phyloP scores from a whole-genome alignment of 2,888 invertebrate species.

The Lapara coniferarum region DNA sequence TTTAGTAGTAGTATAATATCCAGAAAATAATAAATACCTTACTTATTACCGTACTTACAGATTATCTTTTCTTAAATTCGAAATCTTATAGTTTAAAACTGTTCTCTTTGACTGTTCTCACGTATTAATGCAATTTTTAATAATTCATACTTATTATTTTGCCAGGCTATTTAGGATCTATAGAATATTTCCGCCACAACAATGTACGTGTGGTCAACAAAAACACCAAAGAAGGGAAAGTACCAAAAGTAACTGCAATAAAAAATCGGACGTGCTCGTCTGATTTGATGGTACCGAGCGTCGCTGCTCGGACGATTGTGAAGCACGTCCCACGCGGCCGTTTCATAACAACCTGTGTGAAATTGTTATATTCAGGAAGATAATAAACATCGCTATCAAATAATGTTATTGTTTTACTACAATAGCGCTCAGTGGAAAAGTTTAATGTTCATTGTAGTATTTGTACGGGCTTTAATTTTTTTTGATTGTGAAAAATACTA shows the following conservation, averaged over 20 bases:
- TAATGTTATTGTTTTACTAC: slow-evolving; percentile 9
- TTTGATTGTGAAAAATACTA: not conserved
- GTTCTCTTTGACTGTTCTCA: too few relatives aligned
- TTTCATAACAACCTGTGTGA: slow-evolving; percentile 32
- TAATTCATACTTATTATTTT: not conserved
- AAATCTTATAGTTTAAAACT: too few relatives aligned
- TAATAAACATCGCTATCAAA: not conserved
- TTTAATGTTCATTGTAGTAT: not conserved
- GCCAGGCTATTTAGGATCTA: not conserved
- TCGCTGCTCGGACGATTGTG: slow-evolving; percentile 34
- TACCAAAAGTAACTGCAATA: slow-evolving; percentile 52
- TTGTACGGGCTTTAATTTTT: not conserved
- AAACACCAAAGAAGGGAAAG: slow-evolving; percentile 56
- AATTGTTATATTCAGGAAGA: slow-evolving; percentile 27
- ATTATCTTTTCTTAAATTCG: not conserved
- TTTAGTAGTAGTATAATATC: too few relatives aligned
- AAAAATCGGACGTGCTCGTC: slow-evolving; percentile 57
- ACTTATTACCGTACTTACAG: not conserved
- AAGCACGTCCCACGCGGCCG: slow-evolving; percentile 40
- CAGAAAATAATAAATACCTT: not conserved
- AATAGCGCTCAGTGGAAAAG: not conserved
- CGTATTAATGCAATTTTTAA: too few relatives aligned
- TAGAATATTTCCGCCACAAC: not conserved
- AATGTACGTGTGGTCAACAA: slow-evolving; percentile 52
- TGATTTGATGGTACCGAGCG: slow-evolving; percentile 38